Percentiles rank a stretch among this genome's conserved stretches.
phyloP scores from a whole-genome alignment of 2,113 vertebrate genomes.

The Myotis davidii region DNA sequence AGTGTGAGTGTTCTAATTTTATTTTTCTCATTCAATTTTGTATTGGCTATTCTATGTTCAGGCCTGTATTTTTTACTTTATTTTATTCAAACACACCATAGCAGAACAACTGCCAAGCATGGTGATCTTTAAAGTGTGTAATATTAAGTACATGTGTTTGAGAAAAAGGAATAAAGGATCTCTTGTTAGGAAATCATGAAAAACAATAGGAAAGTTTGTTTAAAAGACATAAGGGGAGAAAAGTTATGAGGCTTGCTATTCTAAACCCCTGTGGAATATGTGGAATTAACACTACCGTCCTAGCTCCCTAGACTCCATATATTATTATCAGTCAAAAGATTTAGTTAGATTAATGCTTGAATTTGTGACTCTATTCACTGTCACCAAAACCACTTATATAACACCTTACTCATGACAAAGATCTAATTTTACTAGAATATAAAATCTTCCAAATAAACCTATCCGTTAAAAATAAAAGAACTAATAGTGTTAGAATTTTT shows the following conservation, averaged over 20 bases:
- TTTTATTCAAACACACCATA: not conserved
- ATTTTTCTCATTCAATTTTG: not conserved
- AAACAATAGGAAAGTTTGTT: not conserved
- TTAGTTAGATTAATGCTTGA: not conserved
- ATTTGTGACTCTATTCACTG: not conserved
- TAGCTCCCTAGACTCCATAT: not conserved
- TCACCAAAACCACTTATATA: not conserved
- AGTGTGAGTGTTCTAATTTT: not conserved
- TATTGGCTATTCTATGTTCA: not conserved
- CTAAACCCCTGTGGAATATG: not conserved
- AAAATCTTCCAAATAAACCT: not conserved
- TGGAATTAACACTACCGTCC: not conserved
- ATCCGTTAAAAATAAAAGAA: constrained; percentile 37
- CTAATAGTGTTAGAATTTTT: not conserved
- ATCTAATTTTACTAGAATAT: not conserved
- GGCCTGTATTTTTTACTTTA: not conserved
- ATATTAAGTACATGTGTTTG: not conserved
- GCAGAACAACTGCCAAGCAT: not conserved
- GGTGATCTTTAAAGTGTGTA: not conserved
- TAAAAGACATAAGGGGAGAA: not conserved
- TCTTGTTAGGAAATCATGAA: not conserved
- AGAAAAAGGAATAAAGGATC: not conserved
- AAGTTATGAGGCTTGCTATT: not conserved
- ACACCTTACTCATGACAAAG: not conserved
- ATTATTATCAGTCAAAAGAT: not conserved